Evolutionary conservation across 2,113 vertebrate species (phyloP).

Genomic region (Mixornis gularis): DNA sequence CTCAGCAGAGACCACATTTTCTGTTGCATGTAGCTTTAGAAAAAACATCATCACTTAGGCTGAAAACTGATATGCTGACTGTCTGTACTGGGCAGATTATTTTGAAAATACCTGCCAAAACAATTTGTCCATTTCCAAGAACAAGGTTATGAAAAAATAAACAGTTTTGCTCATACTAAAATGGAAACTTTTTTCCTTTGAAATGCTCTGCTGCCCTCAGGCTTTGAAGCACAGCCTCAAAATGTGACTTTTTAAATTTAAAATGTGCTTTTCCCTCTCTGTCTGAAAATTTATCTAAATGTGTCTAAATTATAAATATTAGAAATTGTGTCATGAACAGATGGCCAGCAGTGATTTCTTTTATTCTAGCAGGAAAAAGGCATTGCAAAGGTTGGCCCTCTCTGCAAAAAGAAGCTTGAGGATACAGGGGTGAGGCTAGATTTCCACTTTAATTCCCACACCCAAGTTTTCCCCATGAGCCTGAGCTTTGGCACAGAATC

Average conservation of each 20-base stretch:
- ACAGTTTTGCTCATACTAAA: conserved; percentile 44
- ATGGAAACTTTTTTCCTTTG: conserved; percentile 59
- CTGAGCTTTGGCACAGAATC: not conserved
- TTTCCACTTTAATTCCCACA: conserved; percentile 28
- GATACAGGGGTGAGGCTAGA: not conserved
- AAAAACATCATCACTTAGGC: conserved; percentile 30
- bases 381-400: not conserved
- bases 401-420: not conserved
- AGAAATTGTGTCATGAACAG: not conserved
- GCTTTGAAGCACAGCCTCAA: conserved; percentile 39
- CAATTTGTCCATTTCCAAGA: conserved; percentile 63
- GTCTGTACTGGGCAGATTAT: conserved; percentile 42
- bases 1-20: conserved; percentile 26
- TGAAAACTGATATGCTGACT: conserved; percentile 54
- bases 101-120: conserved; percentile 66
- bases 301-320: not conserved
- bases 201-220: conserved; percentile 59
- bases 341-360: not conserved
- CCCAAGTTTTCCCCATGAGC: not conserved
- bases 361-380: not conserved
- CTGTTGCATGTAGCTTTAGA: conserved; percentile 31
- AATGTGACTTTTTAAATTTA: conserved; percentile 20
- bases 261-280: not conserved
- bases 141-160: conserved; percentile 63
- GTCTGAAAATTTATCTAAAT: not conserved